These are phyloP conservation scores for Caretta caretta DNA, from an alignment of 2,113 vertebrate species.

Conservation along the genomic window DNA sequence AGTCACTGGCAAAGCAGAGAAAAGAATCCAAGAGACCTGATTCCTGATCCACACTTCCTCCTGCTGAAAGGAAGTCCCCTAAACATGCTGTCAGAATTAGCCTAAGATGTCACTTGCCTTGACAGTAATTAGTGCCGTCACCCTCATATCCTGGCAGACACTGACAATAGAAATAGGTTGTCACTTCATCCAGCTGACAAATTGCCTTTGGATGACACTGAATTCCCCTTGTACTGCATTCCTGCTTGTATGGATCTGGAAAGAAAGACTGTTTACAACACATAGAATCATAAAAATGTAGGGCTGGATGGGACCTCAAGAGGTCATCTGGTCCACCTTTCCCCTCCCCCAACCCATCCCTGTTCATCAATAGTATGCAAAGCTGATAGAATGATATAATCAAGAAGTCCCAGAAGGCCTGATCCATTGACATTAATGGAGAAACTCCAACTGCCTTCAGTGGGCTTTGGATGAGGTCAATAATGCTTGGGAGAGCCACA, in stretches of 20 bases:
- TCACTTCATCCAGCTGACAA: conserved; percentile 20
- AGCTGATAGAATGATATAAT: background rate
- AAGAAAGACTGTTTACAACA: background rate
- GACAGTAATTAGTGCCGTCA: conserved; percentile 6
- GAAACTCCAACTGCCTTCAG: background rate
- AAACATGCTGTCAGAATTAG: background rate
- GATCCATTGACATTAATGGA: background rate
- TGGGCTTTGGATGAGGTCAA: background rate
- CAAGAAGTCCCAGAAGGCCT: background rate
- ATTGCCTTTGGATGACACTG: conserved; percentile 16
- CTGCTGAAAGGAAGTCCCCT: background rate
- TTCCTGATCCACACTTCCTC: background rate
- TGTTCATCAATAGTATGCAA: background rate
- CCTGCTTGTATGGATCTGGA: conserved; percentile 24
- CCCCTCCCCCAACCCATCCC: background rate
- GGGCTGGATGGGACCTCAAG: background rate
- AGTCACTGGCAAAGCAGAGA: background rate
- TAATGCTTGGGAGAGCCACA: background rate
- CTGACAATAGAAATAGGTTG: conserved; percentile 16
- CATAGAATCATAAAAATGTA: too few species aligned
- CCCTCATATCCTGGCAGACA: conserved; percentile 30
- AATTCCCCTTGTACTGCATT: background rate
- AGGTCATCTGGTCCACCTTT: background rate
- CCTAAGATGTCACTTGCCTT: background rate
- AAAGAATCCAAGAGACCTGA: background rate